Base-by-base conservation (phyloP, 2,888 invertebrate species). In the Brassicogethes aeneus region DNA sequence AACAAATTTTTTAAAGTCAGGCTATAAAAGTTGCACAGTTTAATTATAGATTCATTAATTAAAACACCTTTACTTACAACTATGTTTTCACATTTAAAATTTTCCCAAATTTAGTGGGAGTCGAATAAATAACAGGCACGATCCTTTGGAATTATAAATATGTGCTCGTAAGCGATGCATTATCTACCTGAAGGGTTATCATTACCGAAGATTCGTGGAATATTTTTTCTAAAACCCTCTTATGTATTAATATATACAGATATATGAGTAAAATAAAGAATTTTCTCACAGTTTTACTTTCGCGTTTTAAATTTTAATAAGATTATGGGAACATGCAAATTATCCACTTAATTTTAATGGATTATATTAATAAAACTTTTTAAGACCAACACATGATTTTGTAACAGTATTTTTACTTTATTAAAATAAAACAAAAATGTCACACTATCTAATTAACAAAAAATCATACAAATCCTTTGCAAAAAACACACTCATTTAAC, bases 41-140 rank as follows among this genome's bases (percentile, higher is more conserved):
- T n/a, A n/a, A n/a, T n/a, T n/a, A n/a, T n/a, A n/a, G n/a, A n/a
- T n/a, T n/a, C n/a, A n/a, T n/a, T n/a, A n/a, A n/a, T n/a, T n/a
- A n/a, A n/a, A n/a, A n/a, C n/a, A n/a, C n/a, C n/a, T n/a, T n/a
- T n/a, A n/a, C n/a, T n/a, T n/a, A n/a, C n/a, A n/a, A n/a, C n/a
- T n/a, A n/a, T n/a, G n/a, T n/a, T n/a, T n/a, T n/a, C n/a, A n/a
- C n/a, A 23, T 23, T 23, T 23, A 23, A 23, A 13, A 32, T 32
- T 32, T 49, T 51, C 45, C 47, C 46, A 41, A 50, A 47, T 47
- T 50, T 46, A 43, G 50, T 52, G 52, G 52, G 50, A 51, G 52
- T 52, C 3, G 3, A 13, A 23, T 23, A 23, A 23, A 23, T 7
- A 12, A 13, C 32, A 8, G 12, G 10, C 32, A 32, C 32, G 32